Evolutionary conservation across 2,113 vertebrate genomes (phyloP).

Genomic region (Vicugna pacos): DNA sequence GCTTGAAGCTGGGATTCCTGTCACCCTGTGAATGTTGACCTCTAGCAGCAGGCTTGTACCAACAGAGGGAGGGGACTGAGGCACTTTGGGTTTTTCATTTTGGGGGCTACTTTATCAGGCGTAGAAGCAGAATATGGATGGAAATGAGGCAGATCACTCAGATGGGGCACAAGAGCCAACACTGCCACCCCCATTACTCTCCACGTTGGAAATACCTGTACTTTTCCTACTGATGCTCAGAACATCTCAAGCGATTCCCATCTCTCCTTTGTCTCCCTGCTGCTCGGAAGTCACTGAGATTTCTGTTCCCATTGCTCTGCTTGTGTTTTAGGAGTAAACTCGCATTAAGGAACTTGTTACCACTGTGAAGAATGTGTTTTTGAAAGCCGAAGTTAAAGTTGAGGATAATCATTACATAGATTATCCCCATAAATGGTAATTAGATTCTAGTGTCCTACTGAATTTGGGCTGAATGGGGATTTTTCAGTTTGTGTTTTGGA

Average conservation of each 20-base stretch:
- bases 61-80: too few relatives aligned
- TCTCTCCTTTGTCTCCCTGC: not conserved
- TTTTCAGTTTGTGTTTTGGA: not conserved
- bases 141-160: not conserved
- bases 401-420: not conserved
- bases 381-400: not conserved
- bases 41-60: not conserved
- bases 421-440: not conserved
- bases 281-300: slow-evolving; percentile 9
- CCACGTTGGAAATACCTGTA: not conserved
- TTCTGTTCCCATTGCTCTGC: not conserved
- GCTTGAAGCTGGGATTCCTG: not conserved
- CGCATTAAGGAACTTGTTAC: not conserved
- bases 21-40: not conserved
- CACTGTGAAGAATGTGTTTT: slow-evolving; percentile 12
- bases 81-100: not conserved
- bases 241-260: not conserved
- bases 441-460: not conserved
- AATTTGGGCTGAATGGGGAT: not conserved
- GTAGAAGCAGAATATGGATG: not conserved
- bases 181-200: not conserved
- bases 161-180: not conserved
- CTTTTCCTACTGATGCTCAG: not conserved
- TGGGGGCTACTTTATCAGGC: not conserved
- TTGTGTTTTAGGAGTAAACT: slow-evolving; percentile 24